phyloP scores from a whole-genome alignment of 1,140 invertebrate genomes.

The Caenorhabditis remanei region DNA sequence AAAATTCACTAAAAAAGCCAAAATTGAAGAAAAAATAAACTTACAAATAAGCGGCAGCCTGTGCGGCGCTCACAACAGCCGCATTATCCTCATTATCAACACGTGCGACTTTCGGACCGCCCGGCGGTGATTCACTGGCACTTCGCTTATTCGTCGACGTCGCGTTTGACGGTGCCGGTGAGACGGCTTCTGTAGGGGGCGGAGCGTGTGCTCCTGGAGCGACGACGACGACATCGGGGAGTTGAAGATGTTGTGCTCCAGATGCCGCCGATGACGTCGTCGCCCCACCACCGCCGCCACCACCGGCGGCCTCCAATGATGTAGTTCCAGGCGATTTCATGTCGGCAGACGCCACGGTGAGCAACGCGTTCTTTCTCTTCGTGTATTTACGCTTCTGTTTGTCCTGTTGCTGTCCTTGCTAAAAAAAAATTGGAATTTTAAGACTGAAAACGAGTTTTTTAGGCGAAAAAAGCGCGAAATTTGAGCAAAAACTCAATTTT shows the following conservation, averaged over 20 bases:
- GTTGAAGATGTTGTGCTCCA: background rate
- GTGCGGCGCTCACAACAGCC: background rate
- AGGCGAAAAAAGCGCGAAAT: too few species aligned
- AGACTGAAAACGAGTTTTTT: too few species aligned
- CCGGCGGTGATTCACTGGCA: constrained; percentile 11
- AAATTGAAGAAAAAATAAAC: background rate
- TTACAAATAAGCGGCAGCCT: background rate
- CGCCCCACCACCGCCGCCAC: background rate
- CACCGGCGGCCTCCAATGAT: background rate
- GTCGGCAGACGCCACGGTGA: background rate
- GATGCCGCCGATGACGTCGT: background rate
- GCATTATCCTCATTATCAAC: background rate
- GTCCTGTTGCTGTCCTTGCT: too few species aligned
- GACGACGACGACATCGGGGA: too few species aligned
- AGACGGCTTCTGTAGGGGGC: background rate
- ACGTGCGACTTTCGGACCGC: background rate
- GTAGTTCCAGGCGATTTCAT: constrained; percentile 29
- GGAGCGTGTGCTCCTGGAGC: background rate
- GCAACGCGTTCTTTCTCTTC: background rate
- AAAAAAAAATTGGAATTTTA: too few species aligned
- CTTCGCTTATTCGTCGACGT: background rate
- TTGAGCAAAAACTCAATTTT: too few species aligned
- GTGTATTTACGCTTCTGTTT: constrained; percentile 41
- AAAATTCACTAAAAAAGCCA: too few species aligned
- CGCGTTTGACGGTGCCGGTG: background rate